Evolutionary conservation across 2,888 invertebrate genomes (phyloP).

Genomic region (Furcula furcula): DNA sequence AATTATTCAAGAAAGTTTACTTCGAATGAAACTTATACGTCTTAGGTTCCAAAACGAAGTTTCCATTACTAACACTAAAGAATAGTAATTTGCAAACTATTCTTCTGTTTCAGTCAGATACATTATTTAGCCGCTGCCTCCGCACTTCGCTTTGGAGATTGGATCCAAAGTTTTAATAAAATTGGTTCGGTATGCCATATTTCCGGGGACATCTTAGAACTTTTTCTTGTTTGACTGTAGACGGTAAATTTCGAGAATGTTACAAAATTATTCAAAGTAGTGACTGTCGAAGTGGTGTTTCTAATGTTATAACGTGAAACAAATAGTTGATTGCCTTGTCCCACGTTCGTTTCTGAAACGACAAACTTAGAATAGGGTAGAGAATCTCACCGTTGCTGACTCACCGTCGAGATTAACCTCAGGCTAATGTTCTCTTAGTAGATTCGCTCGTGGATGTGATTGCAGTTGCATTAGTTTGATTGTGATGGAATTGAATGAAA

Average conservation of each 20-base stretch:
- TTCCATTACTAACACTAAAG: not conserved
- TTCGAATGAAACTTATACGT: too few species aligned
- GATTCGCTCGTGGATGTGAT: not conserved
- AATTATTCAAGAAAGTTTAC: too few species aligned
- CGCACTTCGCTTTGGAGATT: not conserved
- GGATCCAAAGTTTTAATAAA: not conserved
- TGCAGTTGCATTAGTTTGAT: conserved; percentile 1
- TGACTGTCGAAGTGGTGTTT: too few species aligned
- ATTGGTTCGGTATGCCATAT: not conserved
- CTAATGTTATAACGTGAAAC: too few species aligned
- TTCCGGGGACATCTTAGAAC: too few species aligned
- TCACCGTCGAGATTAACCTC: conserved; percentile 1
- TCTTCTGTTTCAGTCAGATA: not conserved
- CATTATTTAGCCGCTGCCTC: not conserved
- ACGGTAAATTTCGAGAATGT: too few species aligned
- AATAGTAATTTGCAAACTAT: not conserved
- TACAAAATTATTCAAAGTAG: too few species aligned
- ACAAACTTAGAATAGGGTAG: not conserved
- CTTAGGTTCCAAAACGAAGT: too few species aligned
- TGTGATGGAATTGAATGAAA: conserved; percentile 1
- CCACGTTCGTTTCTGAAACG: not conserved
- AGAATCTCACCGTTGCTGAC: too few species aligned
- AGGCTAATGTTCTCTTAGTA: not conserved
- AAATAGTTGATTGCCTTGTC: too few species aligned
- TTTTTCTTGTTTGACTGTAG: too few species aligned